These are phyloP conservation scores for Emydocephalus ijimae DNA, from an alignment of 2,113 vertebrate species.

Conservation along the genomic window DNA sequence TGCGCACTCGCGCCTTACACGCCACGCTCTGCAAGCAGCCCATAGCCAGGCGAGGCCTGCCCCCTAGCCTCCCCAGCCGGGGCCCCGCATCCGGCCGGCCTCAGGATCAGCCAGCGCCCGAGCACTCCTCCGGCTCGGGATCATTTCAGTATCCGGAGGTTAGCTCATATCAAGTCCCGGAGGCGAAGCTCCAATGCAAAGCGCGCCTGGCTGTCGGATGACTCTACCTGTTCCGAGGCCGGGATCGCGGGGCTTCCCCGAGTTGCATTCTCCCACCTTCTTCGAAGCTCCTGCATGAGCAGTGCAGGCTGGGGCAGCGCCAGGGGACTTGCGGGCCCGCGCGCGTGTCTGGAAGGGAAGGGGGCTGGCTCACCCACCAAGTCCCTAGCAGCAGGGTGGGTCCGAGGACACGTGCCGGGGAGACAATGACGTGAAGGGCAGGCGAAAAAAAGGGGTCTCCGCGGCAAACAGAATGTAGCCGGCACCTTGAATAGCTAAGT, in stretches of 20 bases:
- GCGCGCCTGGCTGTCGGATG: neutral
- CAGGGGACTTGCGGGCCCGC: neutral
- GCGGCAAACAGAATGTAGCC: neutral
- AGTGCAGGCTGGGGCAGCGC: slow-evolving; percentile 23
- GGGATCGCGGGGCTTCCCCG: neutral
- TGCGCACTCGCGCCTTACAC: slow-evolving; percentile 91
- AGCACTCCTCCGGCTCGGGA: neutral
- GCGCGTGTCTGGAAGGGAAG: neutral
- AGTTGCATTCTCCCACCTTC: slow-evolving; percentile 28
- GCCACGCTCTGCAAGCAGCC: slow-evolving; percentile 95
- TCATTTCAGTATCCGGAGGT: neutral
- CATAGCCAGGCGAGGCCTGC: slow-evolving; percentile 69
- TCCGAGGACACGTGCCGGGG: neutral
- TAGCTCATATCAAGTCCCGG: neutral
- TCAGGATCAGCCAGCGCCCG: slow-evolving; percentile 49
- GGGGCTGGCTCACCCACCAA: neutral
- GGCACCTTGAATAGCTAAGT: neutral
- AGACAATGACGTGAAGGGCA: neutral
- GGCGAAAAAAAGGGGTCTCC: neutral
- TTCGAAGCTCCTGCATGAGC: neutral
- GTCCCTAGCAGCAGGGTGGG: neutral
- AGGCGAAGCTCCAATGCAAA: neutral
- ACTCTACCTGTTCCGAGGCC: neutral
- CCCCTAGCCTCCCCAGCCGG: slow-evolving; percentile 49
- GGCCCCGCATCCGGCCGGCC: slow-evolving; percentile 30